Conservation (phyloP, 2,888 invertebrate genomes). For the Metallyticus violacea region DNA sequence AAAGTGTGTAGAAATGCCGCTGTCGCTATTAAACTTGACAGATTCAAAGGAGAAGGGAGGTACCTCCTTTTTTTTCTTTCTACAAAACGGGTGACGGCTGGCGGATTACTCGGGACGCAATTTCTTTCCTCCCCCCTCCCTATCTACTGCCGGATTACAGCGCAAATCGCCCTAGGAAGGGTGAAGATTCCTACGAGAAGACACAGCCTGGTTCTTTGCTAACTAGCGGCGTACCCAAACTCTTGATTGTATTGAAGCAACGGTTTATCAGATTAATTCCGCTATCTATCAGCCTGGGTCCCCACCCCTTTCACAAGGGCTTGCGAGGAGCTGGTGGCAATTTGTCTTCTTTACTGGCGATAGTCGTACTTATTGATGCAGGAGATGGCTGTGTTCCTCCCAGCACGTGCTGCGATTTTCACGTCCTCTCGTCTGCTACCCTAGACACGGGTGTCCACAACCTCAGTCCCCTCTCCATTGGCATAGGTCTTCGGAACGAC, state of each 20-base stretch:
- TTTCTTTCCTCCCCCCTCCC: background rate
- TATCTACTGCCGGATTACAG: background rate
- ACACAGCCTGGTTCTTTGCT: background rate
- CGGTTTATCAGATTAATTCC: slow-evolving; percentile 25
- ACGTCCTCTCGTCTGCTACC: background rate
- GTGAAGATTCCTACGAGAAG: background rate
- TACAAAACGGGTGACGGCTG: background rate
- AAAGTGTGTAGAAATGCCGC: background rate
- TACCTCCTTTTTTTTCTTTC: background rate
- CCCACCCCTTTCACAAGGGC: background rate
- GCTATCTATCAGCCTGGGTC: slow-evolving; percentile 13
- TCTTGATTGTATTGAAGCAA: slow-evolving; percentile 17
- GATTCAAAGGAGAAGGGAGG: background rate
- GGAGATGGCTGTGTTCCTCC: background rate
- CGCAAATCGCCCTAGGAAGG: background rate
- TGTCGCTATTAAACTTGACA: background rate
- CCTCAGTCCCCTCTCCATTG: too few species aligned
- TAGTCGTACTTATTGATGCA: background rate
- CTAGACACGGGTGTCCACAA: too few species aligned
- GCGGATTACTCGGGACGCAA: background rate
- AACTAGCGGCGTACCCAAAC: background rate
- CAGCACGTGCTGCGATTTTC: background rate
- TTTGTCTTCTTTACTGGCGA: slow-evolving; percentile 30
- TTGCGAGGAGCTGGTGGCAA: slow-evolving; percentile 8
- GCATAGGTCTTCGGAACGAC: background rate